phyloP scores from a whole-genome alignment of 1,140 invertebrate species.

The Drosophila kurseongensis region DNA sequence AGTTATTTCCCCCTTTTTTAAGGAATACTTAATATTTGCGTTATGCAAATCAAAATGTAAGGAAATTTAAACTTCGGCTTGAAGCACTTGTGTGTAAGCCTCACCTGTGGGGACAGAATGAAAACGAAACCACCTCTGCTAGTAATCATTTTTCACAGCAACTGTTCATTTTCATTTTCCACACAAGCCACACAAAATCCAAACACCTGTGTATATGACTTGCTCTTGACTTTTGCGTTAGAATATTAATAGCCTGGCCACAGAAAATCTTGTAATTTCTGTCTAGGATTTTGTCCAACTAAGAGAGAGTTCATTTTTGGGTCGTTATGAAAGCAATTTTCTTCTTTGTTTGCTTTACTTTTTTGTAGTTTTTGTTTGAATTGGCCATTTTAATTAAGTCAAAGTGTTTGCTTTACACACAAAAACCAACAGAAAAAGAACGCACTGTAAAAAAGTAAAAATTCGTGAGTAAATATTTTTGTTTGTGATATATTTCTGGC shows the following conservation, averaged over 20 bases:
- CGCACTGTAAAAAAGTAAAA: conserved; percentile 5
- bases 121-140: conserved; percentile 19
- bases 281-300: conserved; percentile 22
- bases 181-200: conserved; percentile 18
- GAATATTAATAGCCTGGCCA: conserved; percentile 54
- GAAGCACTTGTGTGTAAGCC: not conserved
- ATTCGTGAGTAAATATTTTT: conserved; percentile 38
- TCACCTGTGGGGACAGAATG: conserved; percentile 18
- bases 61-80: not conserved
- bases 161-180: conserved; percentile 43
- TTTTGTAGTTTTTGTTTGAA: conserved; percentile 36
- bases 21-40: not conserved
- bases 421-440: conserved; percentile 5
- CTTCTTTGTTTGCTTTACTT: conserved; percentile 18
- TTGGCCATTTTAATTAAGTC: conserved; percentile 51
- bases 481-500: conserved; percentile 6
- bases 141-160: conserved; percentile 46
- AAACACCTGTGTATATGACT: conserved; percentile 11
- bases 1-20: not conserved
- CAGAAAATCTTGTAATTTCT: conserved; percentile 50
- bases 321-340: conserved; percentile 30
- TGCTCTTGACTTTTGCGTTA: conserved; percentile 21
- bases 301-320: conserved; percentile 14
- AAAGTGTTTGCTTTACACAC: conserved; percentile 43
- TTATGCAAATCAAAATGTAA: not conserved